These are phyloP conservation scores for Alviniconcha strummeri DNA, from an alignment of 2,888 invertebrate species.

Conservation along the genomic window DNA sequence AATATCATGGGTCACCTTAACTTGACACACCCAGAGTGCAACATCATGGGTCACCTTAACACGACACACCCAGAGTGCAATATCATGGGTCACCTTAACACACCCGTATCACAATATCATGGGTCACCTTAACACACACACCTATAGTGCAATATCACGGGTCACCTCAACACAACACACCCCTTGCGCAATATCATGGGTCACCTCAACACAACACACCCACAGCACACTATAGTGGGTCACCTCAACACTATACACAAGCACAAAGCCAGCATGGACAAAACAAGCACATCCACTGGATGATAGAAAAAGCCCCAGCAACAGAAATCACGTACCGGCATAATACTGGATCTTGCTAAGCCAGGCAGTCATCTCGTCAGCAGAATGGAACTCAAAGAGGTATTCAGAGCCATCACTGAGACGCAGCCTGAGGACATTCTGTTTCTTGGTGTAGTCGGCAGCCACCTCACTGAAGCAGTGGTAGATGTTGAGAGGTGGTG, in stretches of 20 bases:
- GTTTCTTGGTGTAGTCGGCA: conserved; percentile 94
- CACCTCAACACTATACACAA: not conserved
- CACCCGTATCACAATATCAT: too few species aligned
- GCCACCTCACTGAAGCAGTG: conserved; percentile 90
- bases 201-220: too few species aligned
- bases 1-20: too few species aligned
- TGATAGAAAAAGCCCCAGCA: too few species aligned
- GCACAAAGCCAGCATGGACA: not conserved
- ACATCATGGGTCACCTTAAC: too few species aligned
- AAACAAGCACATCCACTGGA: too few species aligned
- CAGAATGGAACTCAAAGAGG: conserved; percentile 86
- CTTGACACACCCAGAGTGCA: too few species aligned
- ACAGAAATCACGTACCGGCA: conserved; percentile 76
- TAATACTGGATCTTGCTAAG: conserved; percentile 94
- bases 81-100: too few species aligned
- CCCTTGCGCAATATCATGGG: too few species aligned
- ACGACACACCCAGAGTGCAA: too few species aligned
- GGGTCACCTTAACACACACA: not conserved
- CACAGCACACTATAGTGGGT: not conserved
- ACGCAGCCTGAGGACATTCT: conserved; percentile 83
- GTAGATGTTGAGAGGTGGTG: conserved; percentile 86
- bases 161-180: too few species aligned
- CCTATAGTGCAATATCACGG: too few species aligned
- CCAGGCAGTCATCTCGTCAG: conserved; percentile 90
- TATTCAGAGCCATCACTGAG: conserved; percentile 95